A percentile compares a stretch with the other conserved stretches of the same genome.
Conservation (phyloP, 2,888 invertebrate species). For the Caenorhabditis japonica region DNA sequence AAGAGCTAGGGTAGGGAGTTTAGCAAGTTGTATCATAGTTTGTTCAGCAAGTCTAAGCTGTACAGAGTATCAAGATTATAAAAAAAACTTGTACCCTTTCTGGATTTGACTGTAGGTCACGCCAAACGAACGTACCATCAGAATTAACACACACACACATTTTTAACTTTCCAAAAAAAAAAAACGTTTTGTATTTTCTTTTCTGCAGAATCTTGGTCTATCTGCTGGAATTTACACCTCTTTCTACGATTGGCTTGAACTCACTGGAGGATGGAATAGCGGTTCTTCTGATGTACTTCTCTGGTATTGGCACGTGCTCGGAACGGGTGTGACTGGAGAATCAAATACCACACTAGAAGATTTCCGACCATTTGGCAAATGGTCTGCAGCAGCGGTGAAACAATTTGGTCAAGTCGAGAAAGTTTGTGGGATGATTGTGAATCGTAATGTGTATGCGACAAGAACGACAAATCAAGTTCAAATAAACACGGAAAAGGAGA, state of each 20-base stretch:
- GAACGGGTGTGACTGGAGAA: conserved; percentile 52
- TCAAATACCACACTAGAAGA: conserved; percentile 50
- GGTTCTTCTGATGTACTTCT: conserved; percentile 35
- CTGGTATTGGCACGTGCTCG: conserved; percentile 64
- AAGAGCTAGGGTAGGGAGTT: conserved; percentile 28
- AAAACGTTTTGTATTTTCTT: too few relatives aligned
- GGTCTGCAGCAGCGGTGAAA: conserved; percentile 51
- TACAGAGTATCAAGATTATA: too few relatives aligned
- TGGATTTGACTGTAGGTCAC: background rate
- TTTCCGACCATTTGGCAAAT: conserved; percentile 60
- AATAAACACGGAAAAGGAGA: background rate
- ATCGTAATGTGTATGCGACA: conserved; percentile 33
- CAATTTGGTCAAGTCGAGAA: conserved; percentile 59
- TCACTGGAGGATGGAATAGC: conserved; percentile 49
- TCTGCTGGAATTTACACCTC: conserved; percentile 59
- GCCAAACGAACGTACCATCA: too few relatives aligned
- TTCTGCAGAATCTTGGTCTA: conserved; percentile 44
- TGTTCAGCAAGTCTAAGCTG: conserved; percentile 30
- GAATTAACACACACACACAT: too few relatives aligned
- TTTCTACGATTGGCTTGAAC: conserved; percentile 60
- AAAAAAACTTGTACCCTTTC: background rate
- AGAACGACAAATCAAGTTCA: background rate
- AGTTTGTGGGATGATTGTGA: conserved; percentile 52
- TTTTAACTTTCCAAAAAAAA: too few relatives aligned
- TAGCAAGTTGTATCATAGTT: conserved; percentile 35